Evolutionary conservation across 2,113 vertebrate species (phyloP).

Genomic region (Smithornis capensis): DNA sequence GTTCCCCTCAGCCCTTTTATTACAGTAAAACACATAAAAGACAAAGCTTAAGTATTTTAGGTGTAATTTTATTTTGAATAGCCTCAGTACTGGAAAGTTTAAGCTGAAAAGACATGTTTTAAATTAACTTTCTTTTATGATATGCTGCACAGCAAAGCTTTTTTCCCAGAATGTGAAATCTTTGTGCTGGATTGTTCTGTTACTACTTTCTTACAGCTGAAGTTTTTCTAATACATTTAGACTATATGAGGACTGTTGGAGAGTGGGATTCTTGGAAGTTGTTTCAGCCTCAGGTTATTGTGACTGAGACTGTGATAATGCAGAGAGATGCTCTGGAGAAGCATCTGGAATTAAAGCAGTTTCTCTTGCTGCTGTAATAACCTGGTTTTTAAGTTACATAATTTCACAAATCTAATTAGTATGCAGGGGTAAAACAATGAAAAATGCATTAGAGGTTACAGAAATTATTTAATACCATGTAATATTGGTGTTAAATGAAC

Average conservation of each 20-base stretch:
- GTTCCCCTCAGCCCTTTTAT: not conserved
- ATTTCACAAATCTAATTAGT: not conserved
- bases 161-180: not conserved
- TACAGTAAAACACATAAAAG: not conserved
- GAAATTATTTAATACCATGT: not conserved
- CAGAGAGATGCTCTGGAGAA: not conserved
- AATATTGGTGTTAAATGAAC: not conserved
- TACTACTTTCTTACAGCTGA: not conserved
- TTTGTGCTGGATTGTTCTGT: not conserved
- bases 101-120: not conserved
- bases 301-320: not conserved
- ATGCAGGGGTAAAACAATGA: not conserved
- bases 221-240: not conserved
- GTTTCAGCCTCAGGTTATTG: not conserved
- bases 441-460: not conserved
- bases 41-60: not conserved
- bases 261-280: not conserved
- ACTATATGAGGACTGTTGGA: not conserved
- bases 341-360: not conserved
- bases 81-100: not conserved
- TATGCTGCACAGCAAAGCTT: not conserved
- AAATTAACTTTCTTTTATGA: not conserved
- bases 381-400: not conserved
- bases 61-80: not conserved
- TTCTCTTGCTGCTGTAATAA: not conserved